phyloP scores from a whole-genome alignment of 2,888 invertebrate species.

The Tiphia femorata region DNA sequence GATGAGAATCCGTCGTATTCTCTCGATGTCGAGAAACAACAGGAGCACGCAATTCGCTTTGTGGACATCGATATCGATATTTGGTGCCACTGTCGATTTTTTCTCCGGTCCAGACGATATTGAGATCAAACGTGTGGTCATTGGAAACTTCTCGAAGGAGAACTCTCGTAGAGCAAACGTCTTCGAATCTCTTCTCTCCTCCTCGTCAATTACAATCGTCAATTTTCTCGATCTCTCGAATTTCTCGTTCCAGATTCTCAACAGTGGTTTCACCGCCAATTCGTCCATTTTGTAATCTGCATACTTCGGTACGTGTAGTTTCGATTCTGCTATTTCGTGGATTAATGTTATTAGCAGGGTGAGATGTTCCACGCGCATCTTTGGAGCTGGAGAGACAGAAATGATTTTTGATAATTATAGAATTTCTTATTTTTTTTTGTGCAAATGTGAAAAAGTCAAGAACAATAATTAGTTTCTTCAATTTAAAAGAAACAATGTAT shows the following conservation, averaged over 20 bases:
- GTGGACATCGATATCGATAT: neutral
- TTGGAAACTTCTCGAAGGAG: no score
- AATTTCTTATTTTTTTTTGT: no score
- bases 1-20: neutral
- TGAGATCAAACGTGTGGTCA: neutral
- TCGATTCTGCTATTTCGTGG: neutral
- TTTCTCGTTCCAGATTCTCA: neutral
- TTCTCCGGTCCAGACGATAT: no score
- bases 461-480: no score
- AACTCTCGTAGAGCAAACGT: neutral
- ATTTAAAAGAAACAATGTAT: no score
- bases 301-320: neutral
- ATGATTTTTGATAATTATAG: no score
- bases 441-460: no score
- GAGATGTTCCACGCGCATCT: no score
- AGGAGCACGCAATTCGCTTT: neutral
- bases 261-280: neutral
- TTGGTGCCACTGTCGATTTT: neutral
- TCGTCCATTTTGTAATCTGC: neutral
- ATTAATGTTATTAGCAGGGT: no score
- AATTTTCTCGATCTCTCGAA: neutral
- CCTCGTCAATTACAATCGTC: neutral
- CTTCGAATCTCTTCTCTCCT: neutral
- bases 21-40: neutral
- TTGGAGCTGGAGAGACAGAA: no score